These are phyloP conservation scores for Pagrus major DNA, from an alignment of 2,113 vertebrate genomes.

Conservation along the genomic window DNA sequence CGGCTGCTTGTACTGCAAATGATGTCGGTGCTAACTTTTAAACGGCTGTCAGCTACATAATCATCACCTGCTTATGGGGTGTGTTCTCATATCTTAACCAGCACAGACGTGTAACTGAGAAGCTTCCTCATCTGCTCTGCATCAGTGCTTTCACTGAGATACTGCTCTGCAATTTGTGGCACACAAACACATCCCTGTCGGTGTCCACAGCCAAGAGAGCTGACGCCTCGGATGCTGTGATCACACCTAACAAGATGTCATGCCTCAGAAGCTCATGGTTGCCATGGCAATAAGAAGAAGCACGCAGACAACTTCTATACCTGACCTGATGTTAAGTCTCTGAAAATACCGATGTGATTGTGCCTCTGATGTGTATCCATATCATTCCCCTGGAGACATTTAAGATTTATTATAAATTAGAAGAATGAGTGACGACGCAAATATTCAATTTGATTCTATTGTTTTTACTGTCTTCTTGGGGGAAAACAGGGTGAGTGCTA, in stretches of 20 bases:
- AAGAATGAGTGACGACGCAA: background rate
- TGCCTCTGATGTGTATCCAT: background rate
- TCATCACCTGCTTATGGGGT: conserved; percentile 5
- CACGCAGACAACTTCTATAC: conserved; percentile 10
- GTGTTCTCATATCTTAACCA: conserved; percentile 19
- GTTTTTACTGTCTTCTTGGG: background rate
- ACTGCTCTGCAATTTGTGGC: background rate
- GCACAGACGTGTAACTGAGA: conserved; percentile 4
- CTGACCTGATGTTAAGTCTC: conserved; percentile 23
- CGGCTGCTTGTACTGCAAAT: background rate
- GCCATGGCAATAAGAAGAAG: conserved; percentile 31
- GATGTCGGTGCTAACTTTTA: background rate
- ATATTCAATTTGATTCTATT: background rate
- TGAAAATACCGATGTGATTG: background rate
- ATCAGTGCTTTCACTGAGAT: background rate
- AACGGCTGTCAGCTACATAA: conserved; percentile 1
- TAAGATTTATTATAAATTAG: background rate
- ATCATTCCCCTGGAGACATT: background rate
- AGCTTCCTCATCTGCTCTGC: conserved; percentile 4
- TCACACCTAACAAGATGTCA: conserved; percentile 39
- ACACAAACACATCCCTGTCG: background rate
- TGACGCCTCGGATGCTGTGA: conserved; percentile 33
- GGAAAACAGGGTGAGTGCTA: background rate
- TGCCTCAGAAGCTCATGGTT: conserved; percentile 27
- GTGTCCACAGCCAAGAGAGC: background rate